Evolutionary conservation across 2,113 vertebrate genomes (phyloP).

Genomic region (Fulica atra): DNA sequence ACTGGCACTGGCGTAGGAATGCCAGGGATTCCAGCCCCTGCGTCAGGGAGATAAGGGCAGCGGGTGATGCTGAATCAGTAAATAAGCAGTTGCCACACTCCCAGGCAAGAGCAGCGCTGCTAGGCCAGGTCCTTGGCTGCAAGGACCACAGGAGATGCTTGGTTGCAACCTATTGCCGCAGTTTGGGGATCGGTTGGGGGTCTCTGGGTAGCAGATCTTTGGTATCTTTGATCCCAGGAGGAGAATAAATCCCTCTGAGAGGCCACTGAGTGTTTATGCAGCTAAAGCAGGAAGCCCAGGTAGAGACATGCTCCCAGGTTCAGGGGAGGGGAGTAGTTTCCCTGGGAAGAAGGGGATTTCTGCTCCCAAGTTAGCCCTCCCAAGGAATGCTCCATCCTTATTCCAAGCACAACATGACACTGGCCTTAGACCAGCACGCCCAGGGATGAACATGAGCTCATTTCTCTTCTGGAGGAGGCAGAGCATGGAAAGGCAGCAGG

Average conservation of each 20-base stretch:
- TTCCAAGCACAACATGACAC: background rate
- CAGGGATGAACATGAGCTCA: background rate
- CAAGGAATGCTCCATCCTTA: background rate
- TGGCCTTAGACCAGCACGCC: rapidly evolving
- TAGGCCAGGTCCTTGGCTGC: background rate
- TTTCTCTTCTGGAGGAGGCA: background rate
- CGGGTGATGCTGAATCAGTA: background rate
- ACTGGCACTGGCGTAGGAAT: background rate
- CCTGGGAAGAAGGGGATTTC: background rate
- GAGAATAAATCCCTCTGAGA: background rate
- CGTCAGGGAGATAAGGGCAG: background rate
- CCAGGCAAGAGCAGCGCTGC: rapidly evolving
- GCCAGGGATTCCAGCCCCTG: background rate
- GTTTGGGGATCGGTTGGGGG: background rate
- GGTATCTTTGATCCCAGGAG: too few relatives aligned
- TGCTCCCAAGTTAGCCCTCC: background rate
- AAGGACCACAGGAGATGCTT: background rate
- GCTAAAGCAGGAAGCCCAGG: background rate
- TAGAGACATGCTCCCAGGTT: rapidly evolving
- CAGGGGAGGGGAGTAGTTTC: background rate
- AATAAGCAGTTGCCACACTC: background rate
- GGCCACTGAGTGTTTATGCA: rapidly evolving
- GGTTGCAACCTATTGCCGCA: rapidly evolving
- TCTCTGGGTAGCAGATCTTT: background rate
- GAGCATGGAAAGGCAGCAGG: background rate